Percentiles rank a stretch among this genome's conserved stretches.
phyloP scores from a whole-genome alignment of 2,797 vertebrate genomes.

The Sandelia bainsii region DNA sequence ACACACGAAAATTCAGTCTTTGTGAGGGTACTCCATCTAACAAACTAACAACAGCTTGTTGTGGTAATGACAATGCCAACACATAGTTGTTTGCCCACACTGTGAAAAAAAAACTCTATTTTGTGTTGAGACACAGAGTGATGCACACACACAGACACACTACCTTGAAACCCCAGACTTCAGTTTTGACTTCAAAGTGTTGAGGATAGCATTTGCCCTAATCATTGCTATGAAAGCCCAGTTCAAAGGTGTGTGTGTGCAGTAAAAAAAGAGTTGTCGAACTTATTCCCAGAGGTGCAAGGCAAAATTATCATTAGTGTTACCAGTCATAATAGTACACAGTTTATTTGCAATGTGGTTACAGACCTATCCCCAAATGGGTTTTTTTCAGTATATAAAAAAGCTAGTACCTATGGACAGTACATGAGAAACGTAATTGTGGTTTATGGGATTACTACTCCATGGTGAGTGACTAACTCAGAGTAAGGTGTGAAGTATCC shows the following conservation, averaged over 20 bases:
- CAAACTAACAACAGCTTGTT: constrained; percentile 64
- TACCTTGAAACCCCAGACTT: constrained; percentile 41
- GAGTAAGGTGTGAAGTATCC: constrained; percentile 61
- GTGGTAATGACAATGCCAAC: constrained; percentile 60
- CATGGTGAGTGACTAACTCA: constrained; percentile 52
- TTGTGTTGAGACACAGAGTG: constrained; percentile 36
- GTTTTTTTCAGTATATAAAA: constrained; percentile 48
- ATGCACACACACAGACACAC: constrained; percentile 24
- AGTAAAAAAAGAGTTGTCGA: constrained; percentile 21
- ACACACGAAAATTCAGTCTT: constrained; percentile 5
- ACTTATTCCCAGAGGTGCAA: constrained; percentile 44
- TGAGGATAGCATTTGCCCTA: constrained; percentile 60
- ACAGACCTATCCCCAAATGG: constrained; percentile 29
- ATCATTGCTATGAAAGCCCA: constrained; percentile 51
- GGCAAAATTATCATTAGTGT: constrained; percentile 34
- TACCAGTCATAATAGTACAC: constrained; percentile 32
- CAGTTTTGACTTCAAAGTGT: constrained; percentile 70
- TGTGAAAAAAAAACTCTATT: constrained; percentile 56
- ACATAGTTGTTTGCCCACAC: constrained; percentile 43
- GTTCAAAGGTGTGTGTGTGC: constrained; percentile 73
- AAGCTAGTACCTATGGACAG: constrained; percentile 15
- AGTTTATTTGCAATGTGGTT: constrained; percentile 58
- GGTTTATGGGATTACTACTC: constrained; percentile 43
- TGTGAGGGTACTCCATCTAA: constrained; percentile 30
- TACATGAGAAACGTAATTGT: constrained; percentile 51